Conservation (phyloP, 2,113 vertebrate genomes). For the Nycticryphes semicollaris region DNA sequence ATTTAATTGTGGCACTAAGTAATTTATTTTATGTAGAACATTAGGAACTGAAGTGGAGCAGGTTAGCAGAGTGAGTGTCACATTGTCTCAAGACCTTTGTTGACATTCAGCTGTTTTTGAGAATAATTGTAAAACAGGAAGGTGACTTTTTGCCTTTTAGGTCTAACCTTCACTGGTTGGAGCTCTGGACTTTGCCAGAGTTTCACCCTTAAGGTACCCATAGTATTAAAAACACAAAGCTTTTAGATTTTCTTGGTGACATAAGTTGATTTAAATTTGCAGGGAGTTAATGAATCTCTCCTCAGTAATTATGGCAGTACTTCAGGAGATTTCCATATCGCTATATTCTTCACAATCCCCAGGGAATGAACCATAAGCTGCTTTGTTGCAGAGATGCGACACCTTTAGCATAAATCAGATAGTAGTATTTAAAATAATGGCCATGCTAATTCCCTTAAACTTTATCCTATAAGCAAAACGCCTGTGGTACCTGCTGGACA, state of each 20-base stretch:
- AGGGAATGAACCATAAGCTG: neutral
- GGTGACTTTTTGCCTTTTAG: neutral
- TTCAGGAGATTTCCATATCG: neutral
- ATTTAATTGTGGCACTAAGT: constrained; percentile 39
- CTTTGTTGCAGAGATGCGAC: neutral
- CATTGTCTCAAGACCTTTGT: neutral
- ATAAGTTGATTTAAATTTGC: neutral
- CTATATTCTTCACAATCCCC: neutral
- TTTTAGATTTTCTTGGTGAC: neutral
- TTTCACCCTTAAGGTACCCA: neutral
- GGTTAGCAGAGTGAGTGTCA: neutral
- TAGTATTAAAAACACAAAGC: neutral
- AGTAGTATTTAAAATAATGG: neutral
- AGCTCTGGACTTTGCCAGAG: neutral
- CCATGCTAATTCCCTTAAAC: neutral
- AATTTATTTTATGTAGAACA: neutral
- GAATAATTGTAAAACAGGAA: neutral
- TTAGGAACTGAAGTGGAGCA: neutral
- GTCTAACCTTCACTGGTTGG: neutral
- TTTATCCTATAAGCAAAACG: neutral
- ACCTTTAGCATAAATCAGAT: neutral
- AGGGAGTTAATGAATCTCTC: neutral
- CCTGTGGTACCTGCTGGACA: neutral
- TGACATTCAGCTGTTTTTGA: neutral
- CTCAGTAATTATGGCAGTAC: neutral